Evolutionary conservation across 1,140 invertebrate species (phyloP).

Genomic region (Drosophila yakuba): DNA sequence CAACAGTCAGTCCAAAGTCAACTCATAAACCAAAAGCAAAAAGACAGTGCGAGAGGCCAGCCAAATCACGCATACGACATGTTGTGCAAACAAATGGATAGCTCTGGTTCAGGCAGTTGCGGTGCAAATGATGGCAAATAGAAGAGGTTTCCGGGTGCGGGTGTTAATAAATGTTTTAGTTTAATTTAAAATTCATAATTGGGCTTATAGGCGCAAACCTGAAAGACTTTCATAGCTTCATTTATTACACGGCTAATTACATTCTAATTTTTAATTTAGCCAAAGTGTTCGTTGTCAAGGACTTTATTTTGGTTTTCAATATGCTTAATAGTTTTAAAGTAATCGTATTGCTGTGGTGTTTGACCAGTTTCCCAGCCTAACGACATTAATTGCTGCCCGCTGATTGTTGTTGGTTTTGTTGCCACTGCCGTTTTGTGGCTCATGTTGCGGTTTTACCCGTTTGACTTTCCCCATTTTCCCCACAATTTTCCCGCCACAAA

Average conservation of each 20-base stretch:
- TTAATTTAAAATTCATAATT: background rate
- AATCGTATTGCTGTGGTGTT: background rate
- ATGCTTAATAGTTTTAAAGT: background rate
- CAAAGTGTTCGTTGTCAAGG: too few species aligned
- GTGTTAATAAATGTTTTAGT: background rate
- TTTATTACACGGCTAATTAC: background rate
- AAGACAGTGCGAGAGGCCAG: background rate
- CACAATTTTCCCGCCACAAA: conserved; percentile 33
- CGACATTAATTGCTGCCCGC: conserved; percentile 30
- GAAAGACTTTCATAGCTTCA: background rate
- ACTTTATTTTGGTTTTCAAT: background rate
- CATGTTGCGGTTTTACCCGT: conserved; percentile 39
- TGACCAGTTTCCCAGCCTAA: conserved; percentile 41
- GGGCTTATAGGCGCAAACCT: background rate
- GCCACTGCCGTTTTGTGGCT: conserved; percentile 23
- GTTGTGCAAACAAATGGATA: conserved; percentile 45
- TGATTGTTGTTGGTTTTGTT: conserved; percentile 19
- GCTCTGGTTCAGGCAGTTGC: conserved; percentile 28
- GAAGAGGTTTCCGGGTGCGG: background rate
- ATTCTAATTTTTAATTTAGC: too few species aligned
- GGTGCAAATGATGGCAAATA: conserved; percentile 13
- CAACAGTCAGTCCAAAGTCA: conserved; percentile 22
- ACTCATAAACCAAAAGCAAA: conserved; percentile 50
- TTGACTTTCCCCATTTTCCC: background rate
- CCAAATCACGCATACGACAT: conserved; percentile 72